Evolutionary conservation across 2,113 vertebrate species (phyloP), one percentile per base, ranked within the genome.

Genomic region (Rafetus swinhoei): DNA sequence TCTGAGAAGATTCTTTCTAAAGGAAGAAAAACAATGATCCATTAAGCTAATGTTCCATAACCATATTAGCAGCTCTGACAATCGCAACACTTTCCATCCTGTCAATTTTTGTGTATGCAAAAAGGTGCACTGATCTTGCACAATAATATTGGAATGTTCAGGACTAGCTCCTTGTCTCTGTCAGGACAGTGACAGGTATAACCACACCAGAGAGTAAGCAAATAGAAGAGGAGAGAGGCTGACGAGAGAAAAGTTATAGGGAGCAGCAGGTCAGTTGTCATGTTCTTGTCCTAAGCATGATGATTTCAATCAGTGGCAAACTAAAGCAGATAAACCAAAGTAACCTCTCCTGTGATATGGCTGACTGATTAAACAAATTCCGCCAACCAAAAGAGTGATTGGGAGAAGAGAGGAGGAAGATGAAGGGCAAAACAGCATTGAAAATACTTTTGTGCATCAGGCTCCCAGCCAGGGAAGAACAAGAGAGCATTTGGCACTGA

Each of bases 61-160:
- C n/a, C 0, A 0, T 4, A 4, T 1, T 5, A 35, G 45, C 21
- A 6, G 4, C 72, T n/a, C 53, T 25, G 55, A 32, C 45, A 88
- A 60, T 8, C 52, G 22, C 45, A 35, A 59, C 24, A 0, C 82
- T 87, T 86, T 57, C 35, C 1, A 0, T 11, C 7, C 0, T 2
- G 3, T 35, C 65, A 19, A n/a, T 1, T 90, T 56, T 81, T 54
- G 4, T 77, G 45, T 5, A 1, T 0, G 2, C 55, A 62, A 16
- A 55, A 32, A 84, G 7, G 4, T 7, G 80, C 79, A 19, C 52
- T 69, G 54, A 4, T 6, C 18, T 9, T 39, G 59, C 77, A 2
- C 27, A 35, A 25, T 77, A 25, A 77, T 50, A 77, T 45, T 14
- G 21, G 22, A 11, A 50, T 77, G 50, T 77, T 77, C 74, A 77